phyloP scores from a whole-genome alignment of 2,888 invertebrate species.

The Sminthurides aquaticus region DNA sequence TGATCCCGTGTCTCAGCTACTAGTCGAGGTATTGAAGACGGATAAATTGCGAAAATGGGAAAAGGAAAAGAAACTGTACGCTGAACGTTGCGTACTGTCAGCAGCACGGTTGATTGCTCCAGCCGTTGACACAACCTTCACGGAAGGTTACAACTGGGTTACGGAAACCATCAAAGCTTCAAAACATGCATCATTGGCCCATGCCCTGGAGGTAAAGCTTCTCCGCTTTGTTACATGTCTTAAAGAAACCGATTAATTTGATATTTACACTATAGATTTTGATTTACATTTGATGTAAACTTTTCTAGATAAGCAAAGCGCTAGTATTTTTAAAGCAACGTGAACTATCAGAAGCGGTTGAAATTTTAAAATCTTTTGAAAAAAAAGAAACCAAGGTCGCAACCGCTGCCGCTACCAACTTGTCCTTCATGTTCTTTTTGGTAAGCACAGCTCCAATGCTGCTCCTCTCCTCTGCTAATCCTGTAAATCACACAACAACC shows the following conservation, averaged over 20 bases:
- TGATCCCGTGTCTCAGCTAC: slow-evolving; percentile 54
- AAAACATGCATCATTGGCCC: slow-evolving; percentile 71
- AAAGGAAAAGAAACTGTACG: slow-evolving; percentile 61
- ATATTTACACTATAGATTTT: background rate
- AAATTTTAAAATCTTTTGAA: slow-evolving; percentile 75
- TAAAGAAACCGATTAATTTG: too few species aligned
- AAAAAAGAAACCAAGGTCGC: slow-evolving; percentile 76
- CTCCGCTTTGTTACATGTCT: too few species aligned
- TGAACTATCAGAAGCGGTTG: slow-evolving; percentile 70
- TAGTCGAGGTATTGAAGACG: slow-evolving; percentile 67
- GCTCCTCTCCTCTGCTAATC: too few species aligned
- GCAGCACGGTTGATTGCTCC: slow-evolving; percentile 84
- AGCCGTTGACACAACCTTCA: slow-evolving; percentile 59
- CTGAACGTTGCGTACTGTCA: slow-evolving; percentile 73
- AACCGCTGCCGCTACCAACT: slow-evolving; percentile 74
- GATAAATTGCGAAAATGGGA: slow-evolving; percentile 69
- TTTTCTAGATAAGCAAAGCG: slow-evolving; percentile 68
- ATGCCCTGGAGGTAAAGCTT: slow-evolving; percentile 63
- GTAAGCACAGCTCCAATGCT: too few species aligned
- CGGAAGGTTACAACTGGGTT: slow-evolving; percentile 67
- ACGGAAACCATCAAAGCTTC: slow-evolving; percentile 87
- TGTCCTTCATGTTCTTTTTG: slow-evolving; percentile 74
- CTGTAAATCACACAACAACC: background rate
- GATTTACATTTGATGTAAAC: background rate
- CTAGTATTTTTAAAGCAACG: slow-evolving; percentile 74